These are phyloP conservation scores for Argentina silus DNA, from an alignment of 2,797 vertebrate genomes.

Conservation along the genomic window DNA sequence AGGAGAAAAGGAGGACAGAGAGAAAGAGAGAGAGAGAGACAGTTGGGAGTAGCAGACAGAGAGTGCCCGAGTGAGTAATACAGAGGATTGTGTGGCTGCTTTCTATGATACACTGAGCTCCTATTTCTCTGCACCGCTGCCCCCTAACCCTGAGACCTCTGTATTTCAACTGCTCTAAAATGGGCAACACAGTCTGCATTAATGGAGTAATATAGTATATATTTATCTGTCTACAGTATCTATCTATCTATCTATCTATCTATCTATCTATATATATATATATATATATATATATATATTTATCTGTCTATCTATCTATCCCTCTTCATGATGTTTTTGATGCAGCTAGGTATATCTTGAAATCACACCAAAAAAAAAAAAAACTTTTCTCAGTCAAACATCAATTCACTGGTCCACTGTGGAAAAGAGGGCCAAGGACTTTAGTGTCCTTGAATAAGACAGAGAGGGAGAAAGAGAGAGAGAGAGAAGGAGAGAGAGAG, in stretches of 20 bases:
- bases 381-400: background rate
- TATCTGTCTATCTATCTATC: too few relatives aligned
- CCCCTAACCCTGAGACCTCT: background rate
- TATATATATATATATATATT: too few relatives aligned
- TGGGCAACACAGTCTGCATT: too few relatives aligned
- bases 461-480: background rate
- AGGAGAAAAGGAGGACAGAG: constrained; percentile 25
- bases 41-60: constrained; percentile 19
- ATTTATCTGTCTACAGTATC: too few relatives aligned
- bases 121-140: background rate
- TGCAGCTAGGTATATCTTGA: too few relatives aligned
- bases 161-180: too few relatives aligned
- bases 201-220: too few relatives aligned
- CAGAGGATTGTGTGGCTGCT: background rate
- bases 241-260: too few relatives aligned
- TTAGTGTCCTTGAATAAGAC: background rate
- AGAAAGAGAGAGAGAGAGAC: constrained; percentile 19
- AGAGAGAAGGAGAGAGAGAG: background rate
- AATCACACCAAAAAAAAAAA: too few relatives aligned
- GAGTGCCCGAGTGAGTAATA: constrained; percentile 6
- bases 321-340: too few relatives aligned
- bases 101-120: background rate
- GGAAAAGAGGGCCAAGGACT: background rate
- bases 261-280: too few relatives aligned
- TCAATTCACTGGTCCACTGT: background rate